Base-by-base conservation (phyloP, 2,888 invertebrate species). In the Nomada flava region DNA sequence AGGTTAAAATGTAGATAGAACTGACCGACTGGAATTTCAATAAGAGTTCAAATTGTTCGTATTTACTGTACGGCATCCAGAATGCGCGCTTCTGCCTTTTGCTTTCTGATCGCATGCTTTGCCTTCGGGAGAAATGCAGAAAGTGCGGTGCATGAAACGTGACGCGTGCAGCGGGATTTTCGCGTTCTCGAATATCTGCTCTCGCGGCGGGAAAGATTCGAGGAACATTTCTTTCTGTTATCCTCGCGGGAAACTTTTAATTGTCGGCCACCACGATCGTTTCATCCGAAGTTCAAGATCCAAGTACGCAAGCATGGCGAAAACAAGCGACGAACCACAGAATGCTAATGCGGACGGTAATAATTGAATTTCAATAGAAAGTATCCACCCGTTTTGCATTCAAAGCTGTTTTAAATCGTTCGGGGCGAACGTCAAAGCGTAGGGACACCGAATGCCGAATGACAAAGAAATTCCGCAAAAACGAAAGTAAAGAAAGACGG, bases 281-380 rank as follows among this genome's bases (percentile, higher is more conserved):
- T 64, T 53, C 68, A 69, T 70, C 72, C 42, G 64, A 55, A 59
- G 68, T 44, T 53, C 65, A 63, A 68, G 79, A 53, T 53, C 63
- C 26, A 55, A 7, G 23, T 26, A 69, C 36, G 55, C 69, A n/a
- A 73, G 26, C 23, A 20, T 20, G 20, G 10, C 7, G 62, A 59
- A 20, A 20, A 52, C 60, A 62, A 74, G 44, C 50, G 36, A 23
- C 50, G 53, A 65, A 73, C 5, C 52, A 18, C 20, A 29, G 64
- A 73, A 82, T 82, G 73, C 82, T 77, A 74, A 83, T 83, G 73
- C 23, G 18, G 60, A 15, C 50, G 50, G 18, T 44, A 29, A 29
- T 81, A 76, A 83, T 83, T 82, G 82, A 83, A 82, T 76, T 65
- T 73, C 76, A 63, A 83, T 82, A 42, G 36, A 81, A 73, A 72